A percentile compares a stretch with the other conserved stretches of the same genome.
These are phyloP conservation scores for Choristoneura fumiferana DNA, from an alignment of 1,140 invertebrate species.

Conservation along the genomic window DNA sequence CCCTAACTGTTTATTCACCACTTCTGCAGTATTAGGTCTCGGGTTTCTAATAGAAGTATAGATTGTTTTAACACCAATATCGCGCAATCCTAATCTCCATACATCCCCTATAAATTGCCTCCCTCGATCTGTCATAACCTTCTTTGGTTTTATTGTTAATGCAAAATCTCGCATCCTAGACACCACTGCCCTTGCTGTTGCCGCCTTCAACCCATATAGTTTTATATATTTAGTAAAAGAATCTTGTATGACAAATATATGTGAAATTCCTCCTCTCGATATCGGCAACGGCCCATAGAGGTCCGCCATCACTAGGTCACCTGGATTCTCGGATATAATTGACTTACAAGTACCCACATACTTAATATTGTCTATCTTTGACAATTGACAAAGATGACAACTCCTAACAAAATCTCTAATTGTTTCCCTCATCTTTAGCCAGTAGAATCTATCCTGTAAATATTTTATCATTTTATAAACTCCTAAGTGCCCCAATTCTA, in stretches of 20 bases:
- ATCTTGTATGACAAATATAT: not conserved
- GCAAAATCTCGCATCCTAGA: not conserved
- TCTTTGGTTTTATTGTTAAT: not conserved
- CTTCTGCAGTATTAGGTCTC: not conserved
- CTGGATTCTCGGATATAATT: not conserved
- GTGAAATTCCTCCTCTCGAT: not conserved
- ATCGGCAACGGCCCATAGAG: not conserved
- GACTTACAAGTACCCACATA: conserved; percentile 1
- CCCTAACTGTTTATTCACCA: not conserved
- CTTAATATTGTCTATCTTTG: not conserved
- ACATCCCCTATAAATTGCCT: not conserved
- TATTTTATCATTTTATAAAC: not conserved
- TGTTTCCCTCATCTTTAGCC: not conserved
- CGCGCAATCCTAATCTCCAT: not conserved
- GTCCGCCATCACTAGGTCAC: not conserved
- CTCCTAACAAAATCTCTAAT: not conserved
- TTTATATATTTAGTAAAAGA: no score
- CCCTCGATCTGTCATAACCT: not conserved
- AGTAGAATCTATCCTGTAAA: not conserved
- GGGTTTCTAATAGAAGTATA: not conserved
- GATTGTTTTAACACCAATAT: not conserved
- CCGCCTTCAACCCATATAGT: not conserved
- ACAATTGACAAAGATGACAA: not conserved
- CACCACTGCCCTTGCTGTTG: not conserved
- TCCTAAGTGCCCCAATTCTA: not conserved